Evolutionary conservation across 1,140 invertebrate genomes (phyloP).

Genomic region (Pseudomyrmex gracilis): DNA sequence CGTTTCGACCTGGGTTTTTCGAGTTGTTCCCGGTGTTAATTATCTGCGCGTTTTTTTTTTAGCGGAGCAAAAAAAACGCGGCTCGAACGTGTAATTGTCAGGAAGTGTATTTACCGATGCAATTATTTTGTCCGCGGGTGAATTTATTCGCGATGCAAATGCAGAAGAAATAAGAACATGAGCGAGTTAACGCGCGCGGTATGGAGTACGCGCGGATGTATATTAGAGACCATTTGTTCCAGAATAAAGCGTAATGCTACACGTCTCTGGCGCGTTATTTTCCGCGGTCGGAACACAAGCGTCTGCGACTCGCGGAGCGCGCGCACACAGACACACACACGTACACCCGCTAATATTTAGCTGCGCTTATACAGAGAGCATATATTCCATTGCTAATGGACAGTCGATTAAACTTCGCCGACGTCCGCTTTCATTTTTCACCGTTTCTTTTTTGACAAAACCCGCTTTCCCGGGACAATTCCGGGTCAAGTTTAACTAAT

Average conservation of each 20-base stretch:
- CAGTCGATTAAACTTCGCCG: constrained; percentile 29
- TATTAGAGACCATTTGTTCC: constrained; percentile 25
- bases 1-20: too few species aligned
- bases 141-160: constrained; percentile 30
- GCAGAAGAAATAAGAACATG: background rate
- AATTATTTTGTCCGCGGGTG: background rate
- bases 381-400: constrained; percentile 26
- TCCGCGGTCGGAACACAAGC: background rate
- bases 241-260: background rate
- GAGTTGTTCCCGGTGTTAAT: background rate
- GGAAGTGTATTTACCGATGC: constrained; percentile 27
- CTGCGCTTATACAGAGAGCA: background rate
- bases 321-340: too few species aligned
- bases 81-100: constrained; percentile 19
- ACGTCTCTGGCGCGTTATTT: constrained; percentile 5
- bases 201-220: background rate
- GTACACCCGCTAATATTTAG: background rate
- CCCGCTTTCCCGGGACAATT: background rate
- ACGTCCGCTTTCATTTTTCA: constrained; percentile 24
- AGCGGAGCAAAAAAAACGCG: background rate
- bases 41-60: background rate
- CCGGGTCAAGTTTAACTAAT: constrained; percentile 12
- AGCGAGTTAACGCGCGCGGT: constrained; percentile 5
- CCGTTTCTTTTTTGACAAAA: background rate
- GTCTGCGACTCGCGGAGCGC: background rate